Conservation (phyloP, 2,888 invertebrate genomes). For the Mylabris sibirica region DNA sequence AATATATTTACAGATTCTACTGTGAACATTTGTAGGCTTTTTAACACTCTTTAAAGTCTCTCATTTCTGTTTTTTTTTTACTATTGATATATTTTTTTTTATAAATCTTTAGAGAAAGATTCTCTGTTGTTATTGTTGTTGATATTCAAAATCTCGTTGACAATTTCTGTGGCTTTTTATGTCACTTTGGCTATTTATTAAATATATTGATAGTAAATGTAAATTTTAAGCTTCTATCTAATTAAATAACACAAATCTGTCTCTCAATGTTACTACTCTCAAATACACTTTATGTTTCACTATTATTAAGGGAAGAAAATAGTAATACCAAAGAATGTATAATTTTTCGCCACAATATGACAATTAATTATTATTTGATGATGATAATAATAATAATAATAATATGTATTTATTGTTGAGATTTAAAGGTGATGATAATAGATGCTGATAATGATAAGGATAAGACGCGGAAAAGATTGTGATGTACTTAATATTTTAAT, state of each 20-base stretch:
- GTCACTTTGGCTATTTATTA: not conserved
- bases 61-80: not conserved
- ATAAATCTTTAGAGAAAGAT: not conserved
- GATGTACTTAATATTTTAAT: slow-evolving; percentile 62
- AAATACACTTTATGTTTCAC: not conserved
- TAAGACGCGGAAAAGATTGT: slow-evolving; percentile 48
- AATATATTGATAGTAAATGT: slow-evolving; percentile 17
- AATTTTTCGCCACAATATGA: slow-evolving; percentile 29
- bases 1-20: slow-evolving; percentile 36
- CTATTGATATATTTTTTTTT: not conserved
- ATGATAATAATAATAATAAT: slow-evolving; percentile 5
- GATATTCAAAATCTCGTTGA: slow-evolving; percentile 5
- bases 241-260: slow-evolving; percentile 25
- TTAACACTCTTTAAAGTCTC: slow-evolving; percentile 24
- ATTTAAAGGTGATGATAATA: slow-evolving; percentile 30
- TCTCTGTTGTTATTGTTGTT: not conserved
- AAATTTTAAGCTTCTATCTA: slow-evolving; percentile 31
- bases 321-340: slow-evolving; percentile 26
- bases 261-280: slow-evolving; percentile 39
- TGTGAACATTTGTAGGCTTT: slow-evolving; percentile 40
- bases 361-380: slow-evolving; percentile 24
- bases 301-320: not conserved
- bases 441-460: slow-evolving; percentile 35
- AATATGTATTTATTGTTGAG: slow-evolving; percentile 30
- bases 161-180: not conserved